phyloP scores from a whole-genome alignment of 2,888 invertebrate species.

The Gibbula magus region DNA sequence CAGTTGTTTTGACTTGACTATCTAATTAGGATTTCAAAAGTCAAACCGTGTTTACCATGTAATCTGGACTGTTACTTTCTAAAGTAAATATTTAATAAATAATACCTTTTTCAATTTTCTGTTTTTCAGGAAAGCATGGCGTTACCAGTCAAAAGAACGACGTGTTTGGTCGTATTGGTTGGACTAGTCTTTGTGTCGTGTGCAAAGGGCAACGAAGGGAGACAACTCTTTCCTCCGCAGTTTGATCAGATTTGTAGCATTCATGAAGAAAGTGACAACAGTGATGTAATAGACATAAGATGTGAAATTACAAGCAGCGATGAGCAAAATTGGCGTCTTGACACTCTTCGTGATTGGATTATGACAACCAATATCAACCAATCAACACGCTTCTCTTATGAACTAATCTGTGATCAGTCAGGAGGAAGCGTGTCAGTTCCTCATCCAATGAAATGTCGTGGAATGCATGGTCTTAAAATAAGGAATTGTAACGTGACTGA shows the following conservation, averaged over 20 bases:
- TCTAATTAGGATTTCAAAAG: no score
- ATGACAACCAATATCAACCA: neutral
- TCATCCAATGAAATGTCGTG: conserved; percentile 47
- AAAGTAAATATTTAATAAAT: no score
- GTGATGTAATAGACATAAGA: neutral
- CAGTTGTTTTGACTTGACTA: no score
- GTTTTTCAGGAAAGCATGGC: no score
- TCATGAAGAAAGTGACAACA: no score
- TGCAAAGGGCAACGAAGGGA: no score
- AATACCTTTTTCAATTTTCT: no score
- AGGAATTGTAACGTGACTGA: conserved; percentile 42
- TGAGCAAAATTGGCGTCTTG: neutral
- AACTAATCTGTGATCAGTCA: neutral
- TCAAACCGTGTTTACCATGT: no score
- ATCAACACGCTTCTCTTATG: neutral
- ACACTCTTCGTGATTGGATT: neutral
- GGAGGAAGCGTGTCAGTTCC: conserved; percentile 42
- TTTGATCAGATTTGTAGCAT: neutral
- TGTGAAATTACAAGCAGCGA: neutral
- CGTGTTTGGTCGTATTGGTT: no score
- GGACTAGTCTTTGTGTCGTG: no score
- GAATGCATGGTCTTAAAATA: conserved; percentile 39
- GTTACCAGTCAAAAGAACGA: no score
- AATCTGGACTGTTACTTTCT: no score
- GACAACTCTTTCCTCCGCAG: neutral